Evolutionary conservation across 2,113 vertebrate species (phyloP).

Genomic region (Promerops cafer): DNA sequence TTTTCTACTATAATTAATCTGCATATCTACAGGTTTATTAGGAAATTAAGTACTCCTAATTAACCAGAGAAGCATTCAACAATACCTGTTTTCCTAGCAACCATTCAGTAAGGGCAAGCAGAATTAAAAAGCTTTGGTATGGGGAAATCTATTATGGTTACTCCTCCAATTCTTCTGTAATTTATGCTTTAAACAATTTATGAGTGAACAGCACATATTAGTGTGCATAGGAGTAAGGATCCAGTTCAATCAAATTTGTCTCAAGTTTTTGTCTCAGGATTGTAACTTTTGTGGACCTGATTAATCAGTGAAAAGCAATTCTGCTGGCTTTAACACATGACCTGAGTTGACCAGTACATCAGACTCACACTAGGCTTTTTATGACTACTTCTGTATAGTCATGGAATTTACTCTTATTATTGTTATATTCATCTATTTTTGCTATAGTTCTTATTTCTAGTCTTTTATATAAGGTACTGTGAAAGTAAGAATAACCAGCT

Average conservation of each 20-base stretch:
- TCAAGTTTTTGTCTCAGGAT: not conserved
- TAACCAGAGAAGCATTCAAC: not conserved
- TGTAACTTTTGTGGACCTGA: not conserved
- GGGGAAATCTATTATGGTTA: not conserved
- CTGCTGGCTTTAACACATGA: not conserved
- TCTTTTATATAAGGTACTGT: not conserved
- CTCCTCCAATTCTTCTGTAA: not conserved
- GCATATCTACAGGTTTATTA: not conserved
- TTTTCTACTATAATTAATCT: not conserved
- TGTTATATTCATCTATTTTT: not conserved
- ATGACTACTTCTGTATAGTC: not conserved
- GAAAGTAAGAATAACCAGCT: not conserved
- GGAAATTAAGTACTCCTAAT: not conserved
- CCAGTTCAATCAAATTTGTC: not conserved
- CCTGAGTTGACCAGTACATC: not conserved
- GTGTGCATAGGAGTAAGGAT: not conserved
- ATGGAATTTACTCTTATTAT: not conserved
- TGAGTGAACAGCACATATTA: not conserved
- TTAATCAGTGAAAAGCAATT: not conserved
- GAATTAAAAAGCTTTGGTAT: not conserved
- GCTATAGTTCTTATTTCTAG: not conserved
- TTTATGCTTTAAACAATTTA: not conserved
- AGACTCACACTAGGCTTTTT: not conserved
- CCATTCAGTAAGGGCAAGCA: not conserved
- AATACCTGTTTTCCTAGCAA: not conserved